Conservation (phyloP, 2,797 vertebrate species). For the Sorex maritimensis region DNA sequence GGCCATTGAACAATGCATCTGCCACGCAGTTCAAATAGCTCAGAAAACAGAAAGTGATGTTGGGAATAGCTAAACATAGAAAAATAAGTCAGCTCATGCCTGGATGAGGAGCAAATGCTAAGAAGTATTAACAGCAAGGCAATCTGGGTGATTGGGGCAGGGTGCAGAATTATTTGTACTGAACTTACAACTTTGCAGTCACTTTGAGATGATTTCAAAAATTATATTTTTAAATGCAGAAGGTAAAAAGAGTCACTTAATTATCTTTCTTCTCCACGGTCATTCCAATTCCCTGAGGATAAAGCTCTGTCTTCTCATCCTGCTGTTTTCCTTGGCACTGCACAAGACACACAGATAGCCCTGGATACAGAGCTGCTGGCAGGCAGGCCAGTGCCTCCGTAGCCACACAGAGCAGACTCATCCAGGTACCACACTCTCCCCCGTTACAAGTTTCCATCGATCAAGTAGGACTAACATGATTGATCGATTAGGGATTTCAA, state of each 20-base stretch:
- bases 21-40: conserved; percentile 5
- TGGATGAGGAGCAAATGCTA: neutral
- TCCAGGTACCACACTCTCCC: neutral
- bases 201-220: conserved; percentile 53
- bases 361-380: no score
- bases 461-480: neutral
- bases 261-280: neutral
- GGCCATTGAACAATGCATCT: neutral
- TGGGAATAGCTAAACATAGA: neutral
- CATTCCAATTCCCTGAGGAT: conserved; percentile 14
- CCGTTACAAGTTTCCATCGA: neutral
- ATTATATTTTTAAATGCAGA: conserved; percentile 32
- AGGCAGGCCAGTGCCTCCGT: neutral
- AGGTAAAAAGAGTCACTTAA: neutral
- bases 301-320: neutral
- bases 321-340: neutral
- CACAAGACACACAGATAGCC: neutral
- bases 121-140: neutral
- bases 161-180: neutral
- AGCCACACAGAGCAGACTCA: rapidly evolving
- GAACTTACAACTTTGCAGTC: neutral
- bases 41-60: neutral
- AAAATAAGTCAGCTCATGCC: neutral
- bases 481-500: neutral
- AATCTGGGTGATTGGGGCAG: neutral